These are phyloP conservation scores for Trachelus stipa DNA, from an alignment of 2,888 invertebrate species.

Conservation along the genomic window DNA sequence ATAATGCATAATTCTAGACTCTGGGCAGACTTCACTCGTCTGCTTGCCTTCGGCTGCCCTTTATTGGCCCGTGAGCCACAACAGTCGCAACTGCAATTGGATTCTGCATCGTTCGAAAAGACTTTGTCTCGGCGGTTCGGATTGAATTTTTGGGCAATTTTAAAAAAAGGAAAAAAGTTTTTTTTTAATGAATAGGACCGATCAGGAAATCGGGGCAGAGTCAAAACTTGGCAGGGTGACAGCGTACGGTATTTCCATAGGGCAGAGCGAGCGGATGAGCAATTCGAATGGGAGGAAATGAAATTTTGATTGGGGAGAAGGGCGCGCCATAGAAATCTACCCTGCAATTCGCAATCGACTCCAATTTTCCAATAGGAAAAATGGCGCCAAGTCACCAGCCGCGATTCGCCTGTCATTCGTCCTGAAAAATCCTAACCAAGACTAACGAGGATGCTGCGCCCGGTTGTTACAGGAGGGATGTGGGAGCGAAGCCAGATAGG, in stretches of 20 bases:
- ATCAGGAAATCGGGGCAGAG: background rate
- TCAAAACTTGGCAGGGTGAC: background rate
- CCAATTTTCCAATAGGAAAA: constrained; percentile 30
- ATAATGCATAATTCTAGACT: constrained; percentile 41
- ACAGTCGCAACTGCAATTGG: background rate
- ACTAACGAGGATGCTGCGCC: background rate
- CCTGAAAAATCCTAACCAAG: background rate
- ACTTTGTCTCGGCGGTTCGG: background rate
- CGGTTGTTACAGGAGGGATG: background rate
- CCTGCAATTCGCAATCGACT: constrained; percentile 53
- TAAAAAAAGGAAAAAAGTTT: background rate
- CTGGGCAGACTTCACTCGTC: background rate
- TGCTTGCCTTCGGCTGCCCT: background rate
- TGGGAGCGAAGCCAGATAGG: background rate
- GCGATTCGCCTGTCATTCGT: background rate
- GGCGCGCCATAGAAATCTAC: constrained; percentile 57
- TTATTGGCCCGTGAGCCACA: background rate
- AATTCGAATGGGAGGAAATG: constrained; percentile 59
- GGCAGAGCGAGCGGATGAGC: constrained; percentile 19
- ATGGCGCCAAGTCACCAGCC: background rate
- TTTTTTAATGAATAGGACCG: background rate
- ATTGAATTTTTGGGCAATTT: background rate
- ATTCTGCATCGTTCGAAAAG: background rate
- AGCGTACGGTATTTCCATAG: background rate
- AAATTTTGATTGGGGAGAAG: constrained; percentile 59